Percentiles rank a stretch among this genome's conserved stretches.
Conservation (phyloP, 2,113 vertebrate species). For the Suricata suricatta region DNA sequence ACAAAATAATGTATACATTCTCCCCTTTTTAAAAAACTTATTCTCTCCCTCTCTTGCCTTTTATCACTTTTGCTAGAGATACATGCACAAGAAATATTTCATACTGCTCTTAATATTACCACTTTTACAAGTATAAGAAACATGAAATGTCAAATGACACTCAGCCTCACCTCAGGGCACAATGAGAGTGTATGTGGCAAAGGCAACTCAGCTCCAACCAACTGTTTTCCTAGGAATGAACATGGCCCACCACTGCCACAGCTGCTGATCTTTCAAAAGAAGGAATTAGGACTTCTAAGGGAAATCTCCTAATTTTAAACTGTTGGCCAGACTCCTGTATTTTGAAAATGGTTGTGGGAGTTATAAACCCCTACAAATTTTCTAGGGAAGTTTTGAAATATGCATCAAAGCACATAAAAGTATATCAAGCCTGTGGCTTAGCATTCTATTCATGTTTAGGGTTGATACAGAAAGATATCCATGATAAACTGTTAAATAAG, state of each 20-base stretch:
- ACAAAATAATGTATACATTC: not conserved
- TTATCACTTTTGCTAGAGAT: not conserved
- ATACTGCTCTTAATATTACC: not conserved
- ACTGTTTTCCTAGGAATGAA: not conserved
- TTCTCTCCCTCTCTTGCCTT: not conserved
- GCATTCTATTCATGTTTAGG: not conserved
- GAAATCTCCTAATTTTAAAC: not conserved
- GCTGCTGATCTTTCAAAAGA: not conserved
- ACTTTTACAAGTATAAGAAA: not conserved
- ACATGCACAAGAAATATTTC: not conserved
- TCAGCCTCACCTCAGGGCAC: not conserved
- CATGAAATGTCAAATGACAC: not conserved
- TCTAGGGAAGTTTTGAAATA: slow-evolving; percentile 7
- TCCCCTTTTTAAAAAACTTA: not conserved
- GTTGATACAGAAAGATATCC: not conserved
- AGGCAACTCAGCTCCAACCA: not conserved
- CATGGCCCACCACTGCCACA: not conserved
- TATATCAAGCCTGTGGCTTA: not conserved
- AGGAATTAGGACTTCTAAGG: not conserved
- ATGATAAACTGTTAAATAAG: not conserved
- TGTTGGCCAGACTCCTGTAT: not conserved
- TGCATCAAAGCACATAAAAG: not conserved
- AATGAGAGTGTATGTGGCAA: not conserved
- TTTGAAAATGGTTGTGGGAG: not conserved
- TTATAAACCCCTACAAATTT: slow-evolving; percentile 16